Evolutionary conservation across 2,113 vertebrate genomes (phyloP), one percentile per base, ranked within the genome.

Genomic region (Himantopus leucocephalus): DNA sequence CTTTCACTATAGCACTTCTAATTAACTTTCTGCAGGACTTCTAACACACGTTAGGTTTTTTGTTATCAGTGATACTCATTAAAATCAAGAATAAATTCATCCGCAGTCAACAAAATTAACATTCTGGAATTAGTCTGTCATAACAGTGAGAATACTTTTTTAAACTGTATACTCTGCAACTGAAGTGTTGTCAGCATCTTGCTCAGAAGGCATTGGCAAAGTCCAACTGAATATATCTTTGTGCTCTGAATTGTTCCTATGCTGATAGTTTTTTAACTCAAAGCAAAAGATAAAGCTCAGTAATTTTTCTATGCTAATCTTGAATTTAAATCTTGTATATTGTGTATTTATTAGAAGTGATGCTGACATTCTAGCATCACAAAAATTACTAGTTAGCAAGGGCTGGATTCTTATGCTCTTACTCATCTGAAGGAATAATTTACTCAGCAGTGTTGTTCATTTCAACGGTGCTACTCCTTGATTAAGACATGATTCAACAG

Each of bases 401-500:
- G 50, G 34, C 55, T 83, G 50, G 55, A 96, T 94, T 95, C 84
- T 87, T 94, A 55, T 22, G 70, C 22, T 75, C 73, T 97, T 91
- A 95, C 48, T 92, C 83, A 94, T 89, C 2, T 53, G 66, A 81
- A 81, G 37, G 58, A 92, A 68, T 86, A 90, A 93, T 90, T 88
- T 92, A 58, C 83, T 95, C 67, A 87, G 62, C 80, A 79, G 70
- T 76, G 48, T 29, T 73, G 55, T 79, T 97, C 91, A 95, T 92
- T 92, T 94, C 73, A 82, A 63, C 1, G 2, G 20, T 48, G 58
- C 45, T 89, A 75, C 23, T 93, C 50, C 64, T 71, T 74, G 62
- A 89, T 90, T 85, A 91, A 95, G 80, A 94, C 94, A 85, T 76
- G 92, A 96, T 89, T 95, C 73, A 82, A 96, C 83, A 80, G 13